phyloP scores from a whole-genome alignment of 2,888 invertebrate genomes.

The Platerodrilus igneus region DNA sequence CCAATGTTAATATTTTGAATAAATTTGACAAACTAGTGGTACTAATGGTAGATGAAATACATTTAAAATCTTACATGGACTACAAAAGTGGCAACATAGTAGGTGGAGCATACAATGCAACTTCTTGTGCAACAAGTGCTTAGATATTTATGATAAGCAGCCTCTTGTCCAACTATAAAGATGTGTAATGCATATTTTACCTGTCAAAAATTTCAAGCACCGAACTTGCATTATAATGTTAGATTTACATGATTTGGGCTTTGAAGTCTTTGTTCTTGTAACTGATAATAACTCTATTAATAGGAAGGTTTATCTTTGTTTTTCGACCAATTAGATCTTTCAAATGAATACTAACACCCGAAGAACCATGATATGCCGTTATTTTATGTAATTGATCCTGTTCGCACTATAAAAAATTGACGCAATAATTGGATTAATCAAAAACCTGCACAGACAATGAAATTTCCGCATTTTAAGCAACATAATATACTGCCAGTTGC shows the following conservation, averaged over 20 bases:
- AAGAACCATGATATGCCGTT: not conserved
- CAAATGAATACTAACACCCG: slow-evolving; percentile 1
- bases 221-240: slow-evolving; percentile 12
- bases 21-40: slow-evolving; percentile 15
- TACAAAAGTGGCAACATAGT: slow-evolving; percentile 26
- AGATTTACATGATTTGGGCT: slow-evolving; percentile 20
- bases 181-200: slow-evolving; percentile 25
- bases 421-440: slow-evolving; percentile 1
- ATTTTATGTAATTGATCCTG: slow-evolving; percentile 3
- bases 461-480: no score
- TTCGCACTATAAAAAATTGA: not conserved
- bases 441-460: not conserved
- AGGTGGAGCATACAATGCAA: slow-evolving; percentile 18
- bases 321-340: slow-evolving; percentile 1
- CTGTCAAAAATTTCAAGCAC: slow-evolving; percentile 15
- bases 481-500: no score
- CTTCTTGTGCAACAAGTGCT: slow-evolving; percentile 17
- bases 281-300: slow-evolving; percentile 25
- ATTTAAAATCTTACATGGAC: slow-evolving; percentile 24
- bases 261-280: slow-evolving; percentile 18
- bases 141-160: slow-evolving; percentile 23
- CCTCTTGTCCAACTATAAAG: slow-evolving; percentile 19
- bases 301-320: slow-evolving; percentile 21
- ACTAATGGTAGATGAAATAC: slow-evolving; percentile 25
- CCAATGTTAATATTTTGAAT: slow-evolving; percentile 11